These are phyloP conservation scores for Lordiphosa andalusiaca DNA, from an alignment of 2,888 invertebrate genomes.

Conservation along the genomic window DNA sequence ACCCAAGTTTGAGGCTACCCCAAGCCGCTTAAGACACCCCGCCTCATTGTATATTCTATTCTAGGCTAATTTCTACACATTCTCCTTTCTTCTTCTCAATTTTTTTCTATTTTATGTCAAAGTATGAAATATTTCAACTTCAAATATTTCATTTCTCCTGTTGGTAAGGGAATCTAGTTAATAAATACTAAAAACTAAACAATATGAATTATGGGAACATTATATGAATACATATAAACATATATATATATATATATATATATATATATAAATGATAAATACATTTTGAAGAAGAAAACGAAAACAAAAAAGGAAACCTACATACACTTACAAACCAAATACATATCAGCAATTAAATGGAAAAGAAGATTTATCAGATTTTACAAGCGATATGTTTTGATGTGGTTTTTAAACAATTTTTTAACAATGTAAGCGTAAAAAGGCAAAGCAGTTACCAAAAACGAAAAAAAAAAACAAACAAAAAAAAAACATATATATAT, in stretches of 20 bases:
- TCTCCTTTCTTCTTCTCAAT: no score
- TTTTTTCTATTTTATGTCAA: no score
- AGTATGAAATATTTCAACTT: no score
- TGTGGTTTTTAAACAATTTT: conserved; percentile 66
- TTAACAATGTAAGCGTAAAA: conserved; percentile 63
- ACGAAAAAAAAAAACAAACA: conserved; percentile 14
- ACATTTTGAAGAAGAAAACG: conserved; percentile 37
- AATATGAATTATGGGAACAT: conserved; percentile 79
- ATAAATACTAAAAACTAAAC: conserved; percentile 64
- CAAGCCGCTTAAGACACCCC: no score
- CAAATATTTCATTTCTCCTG: no score
- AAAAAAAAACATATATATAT: conserved; percentile 12
- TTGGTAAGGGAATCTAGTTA: no score
- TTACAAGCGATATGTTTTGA: conserved; percentile 67
- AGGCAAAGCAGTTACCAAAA: conserved; percentile 69
- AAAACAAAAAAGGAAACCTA: conserved; percentile 41
- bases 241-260: conserved; percentile 43
- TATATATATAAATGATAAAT: conserved; percentile 33
- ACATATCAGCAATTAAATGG: conserved; percentile 71
- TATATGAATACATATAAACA: conserved; percentile 63
- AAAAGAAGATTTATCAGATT: conserved; percentile 53
- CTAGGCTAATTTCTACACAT: no score
- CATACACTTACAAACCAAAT: conserved; percentile 59
- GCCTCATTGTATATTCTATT: no score
- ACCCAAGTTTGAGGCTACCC: no score